Base-by-base conservation (phyloP, 2,113 vertebrate genomes). In the Plectropomus leopardus region DNA sequence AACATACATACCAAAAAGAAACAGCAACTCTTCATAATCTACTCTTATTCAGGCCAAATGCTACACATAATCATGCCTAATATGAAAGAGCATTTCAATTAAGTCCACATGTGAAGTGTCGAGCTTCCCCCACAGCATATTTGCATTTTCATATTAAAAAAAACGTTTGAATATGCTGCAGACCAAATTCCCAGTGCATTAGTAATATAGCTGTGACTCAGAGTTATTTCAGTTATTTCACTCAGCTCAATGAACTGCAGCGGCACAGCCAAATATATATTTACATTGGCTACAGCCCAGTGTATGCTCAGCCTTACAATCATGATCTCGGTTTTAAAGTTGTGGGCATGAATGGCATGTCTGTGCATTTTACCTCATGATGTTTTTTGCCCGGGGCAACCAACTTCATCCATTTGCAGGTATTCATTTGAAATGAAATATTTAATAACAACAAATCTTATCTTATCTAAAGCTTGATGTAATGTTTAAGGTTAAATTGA, bases 161-260 rank as follows among this genome's bases (percentile, higher is more conserved):
- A 47, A 72, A 32, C 7, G 34, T 59, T 72, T 34, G 30, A 60
- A 67, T 58, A 74, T 5, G n/a, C 24, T n/a, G 21, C 28, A 78
- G 51, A 66, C 28, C 53, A 55, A 21, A 24, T 74, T 78, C 69
- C 65, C 19, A 68, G 9, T 67, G 63, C 48, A 58, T 69, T 53
- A 80, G 19, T 68, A 36, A 73, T 55, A 61, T 9, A 69, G 28
- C 50, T 69, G 65, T 71, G 48, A 77, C 59, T 83, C 48, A 59
- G 28, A 81, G 61, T 69, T 72, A 80, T 82, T 82, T 64, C 36
- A 77, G 47, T 32, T 64, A 78, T 82, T 78, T 65, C 40, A 57
- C 32, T 60, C 42, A 82, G 42, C 55, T 65, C 65, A 51, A 34
- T 68, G 64, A 70, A 54, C 68, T 54, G 47, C 57, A 42, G 21